A percentile compares a stretch with the other conserved stretches of the same genome.
phyloP scores from a whole-genome alignment of 2,113 vertebrate species.

The Poicephalus gulielmi region DNA sequence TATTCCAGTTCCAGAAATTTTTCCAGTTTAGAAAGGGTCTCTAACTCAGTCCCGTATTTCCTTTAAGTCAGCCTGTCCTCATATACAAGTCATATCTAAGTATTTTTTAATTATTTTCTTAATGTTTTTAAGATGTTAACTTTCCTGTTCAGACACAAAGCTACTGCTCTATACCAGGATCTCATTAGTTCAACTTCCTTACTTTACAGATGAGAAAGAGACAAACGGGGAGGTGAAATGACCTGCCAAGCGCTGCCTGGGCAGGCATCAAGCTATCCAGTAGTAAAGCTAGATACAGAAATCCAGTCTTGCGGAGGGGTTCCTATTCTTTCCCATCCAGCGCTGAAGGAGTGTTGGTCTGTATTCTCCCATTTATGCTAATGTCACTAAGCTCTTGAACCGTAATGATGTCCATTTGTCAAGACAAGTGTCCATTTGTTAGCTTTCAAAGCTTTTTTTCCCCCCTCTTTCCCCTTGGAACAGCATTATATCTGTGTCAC shows the following conservation, averaged over 20 bases:
- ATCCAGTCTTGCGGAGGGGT: fast-evolving
- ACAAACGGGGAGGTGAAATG: neutral
- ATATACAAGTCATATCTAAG: neutral
- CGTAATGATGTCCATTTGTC: neutral
- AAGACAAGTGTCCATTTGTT: neutral
- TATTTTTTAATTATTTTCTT: neutral
- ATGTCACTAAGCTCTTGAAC: neutral
- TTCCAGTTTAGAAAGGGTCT: neutral
- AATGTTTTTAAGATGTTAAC: neutral
- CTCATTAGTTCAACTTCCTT: neutral
- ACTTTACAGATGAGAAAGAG: neutral
- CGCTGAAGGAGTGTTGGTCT: neutral
- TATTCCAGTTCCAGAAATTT: neutral
- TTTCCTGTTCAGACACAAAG: neutral
- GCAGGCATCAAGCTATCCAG: neutral
- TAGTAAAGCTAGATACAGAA: neutral
- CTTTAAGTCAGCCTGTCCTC: neutral
- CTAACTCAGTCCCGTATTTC: neutral
- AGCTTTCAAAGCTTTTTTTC: neutral
- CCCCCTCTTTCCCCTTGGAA: neutral
- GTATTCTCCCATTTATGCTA: neutral
- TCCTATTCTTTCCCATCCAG: neutral
- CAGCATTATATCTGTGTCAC: neutral
- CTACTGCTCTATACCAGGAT: neutral
- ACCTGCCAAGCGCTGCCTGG: neutral